Base-by-base conservation (phyloP, 2,113 vertebrate genomes). In the Conger conger region DNA sequence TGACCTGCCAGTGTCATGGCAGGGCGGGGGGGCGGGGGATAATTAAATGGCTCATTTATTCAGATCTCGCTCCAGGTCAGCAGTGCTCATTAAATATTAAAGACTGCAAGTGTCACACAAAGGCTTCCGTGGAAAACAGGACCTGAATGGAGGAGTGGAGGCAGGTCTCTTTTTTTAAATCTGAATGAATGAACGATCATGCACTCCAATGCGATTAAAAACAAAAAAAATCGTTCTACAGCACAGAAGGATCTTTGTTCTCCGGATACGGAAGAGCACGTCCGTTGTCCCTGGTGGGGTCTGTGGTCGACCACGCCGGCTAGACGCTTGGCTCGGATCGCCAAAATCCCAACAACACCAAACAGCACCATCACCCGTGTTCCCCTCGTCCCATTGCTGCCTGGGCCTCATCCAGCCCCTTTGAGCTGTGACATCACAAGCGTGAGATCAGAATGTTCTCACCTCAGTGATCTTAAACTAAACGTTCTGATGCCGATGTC, bases 1-100 rank as follows among this genome's bases (percentile, higher is more conserved):
- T 86, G 83, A 90, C 83, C 85, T 83, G 40, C 53, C 82, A 86
- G 38, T 84, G 87, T 87, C 83, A 87, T 87, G 83, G n/a, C n/a
- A n/a, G n/a, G 81, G 54, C 80, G 73, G n/a, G 9, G 57, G 4
- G 54, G 4, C 40, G 76, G 63, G 27, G 18, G 57, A 84, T 86
- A 86, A 90, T 88, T 88, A 85, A 89, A 83, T 76, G 76, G 81
- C 81, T 89, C 85, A 90, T 87, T 81, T 85, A 85, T 82, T 84
- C 84, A 86, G 81, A 78, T 81, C 84, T 85, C 84, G 86, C 83
- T 83, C 63, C 85, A 77, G 81, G 82, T 60, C 54, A 36, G 60
- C 79, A 73, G 76, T 42, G 35, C 84, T 76, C 68, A 85, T 87
- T 85, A 87, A 87, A 87, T 87, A 85, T 87, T 87, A 80, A 85